Percentiles rank a stretch among this genome's conserved stretches.
phyloP scores from a whole-genome alignment of 2,113 vertebrate genomes.

The Channa maculata region DNA sequence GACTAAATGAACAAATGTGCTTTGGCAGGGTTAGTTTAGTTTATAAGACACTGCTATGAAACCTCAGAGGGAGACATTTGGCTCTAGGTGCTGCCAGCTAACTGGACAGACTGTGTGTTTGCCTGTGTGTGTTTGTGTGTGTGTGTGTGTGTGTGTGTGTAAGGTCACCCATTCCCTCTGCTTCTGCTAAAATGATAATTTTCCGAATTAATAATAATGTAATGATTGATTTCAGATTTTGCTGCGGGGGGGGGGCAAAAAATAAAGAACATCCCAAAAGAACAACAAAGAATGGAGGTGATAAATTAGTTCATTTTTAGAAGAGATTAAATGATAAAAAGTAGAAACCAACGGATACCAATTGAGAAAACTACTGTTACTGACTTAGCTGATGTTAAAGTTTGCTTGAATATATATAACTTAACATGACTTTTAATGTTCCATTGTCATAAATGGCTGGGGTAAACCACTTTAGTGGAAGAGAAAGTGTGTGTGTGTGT shows the following conservation, averaged over 20 bases:
- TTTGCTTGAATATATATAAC: background rate
- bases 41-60: constrained; percentile 51
- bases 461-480: background rate
- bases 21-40: constrained; percentile 58
- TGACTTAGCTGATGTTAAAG: too few species aligned
- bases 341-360: background rate
- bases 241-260: constrained; percentile 2
- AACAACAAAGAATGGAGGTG: constrained; percentile 7
- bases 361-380: background rate
- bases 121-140: constrained; percentile 14
- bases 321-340: background rate
- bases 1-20: constrained; percentile 63
- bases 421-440: constrained; percentile 15
- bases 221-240: constrained; percentile 50
- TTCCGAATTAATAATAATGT: constrained; percentile 58
- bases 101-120: constrained; percentile 40
- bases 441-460: constrained; percentile 16
- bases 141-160: constrained; percentile 8
- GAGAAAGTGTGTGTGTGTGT: background rate
- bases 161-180: constrained; percentile 49
- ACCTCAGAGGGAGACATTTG: constrained; percentile 54
- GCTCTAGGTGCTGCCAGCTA: constrained; percentile 52
- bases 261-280: constrained; percentile 24
- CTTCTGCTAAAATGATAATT: constrained; percentile 48
- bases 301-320: background rate